Evolutionary conservation across 1,140 invertebrate species (phyloP).

Genomic region (Laupala kohalensis): DNA sequence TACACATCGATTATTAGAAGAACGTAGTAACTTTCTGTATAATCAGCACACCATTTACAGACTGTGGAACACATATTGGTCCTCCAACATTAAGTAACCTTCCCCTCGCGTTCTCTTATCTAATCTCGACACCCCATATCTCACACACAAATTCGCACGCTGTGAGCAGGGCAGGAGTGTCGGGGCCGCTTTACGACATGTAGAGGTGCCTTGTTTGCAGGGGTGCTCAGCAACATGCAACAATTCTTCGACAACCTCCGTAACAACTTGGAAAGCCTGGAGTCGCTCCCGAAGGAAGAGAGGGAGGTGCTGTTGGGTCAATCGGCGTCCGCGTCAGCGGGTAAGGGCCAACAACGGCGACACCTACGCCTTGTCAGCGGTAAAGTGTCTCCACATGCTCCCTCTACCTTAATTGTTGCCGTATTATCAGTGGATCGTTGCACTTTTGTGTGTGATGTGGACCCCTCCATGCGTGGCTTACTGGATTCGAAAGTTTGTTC

Average conservation of each 20-base stretch:
- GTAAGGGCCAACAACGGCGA: background rate
- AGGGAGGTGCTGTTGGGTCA: constrained; percentile 16
- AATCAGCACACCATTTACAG: too few relatives aligned
- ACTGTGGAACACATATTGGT: too few relatives aligned
- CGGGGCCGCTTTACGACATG: background rate
- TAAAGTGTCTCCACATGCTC: background rate
- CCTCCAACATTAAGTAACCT: too few relatives aligned
- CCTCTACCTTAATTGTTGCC: background rate
- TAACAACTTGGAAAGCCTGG: constrained; percentile 20
- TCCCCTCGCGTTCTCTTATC: background rate
- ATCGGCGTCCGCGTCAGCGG: background rate
- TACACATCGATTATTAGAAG: too few relatives aligned
- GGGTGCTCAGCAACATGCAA: constrained; percentile 21
- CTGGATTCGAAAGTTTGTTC: too few relatives aligned
- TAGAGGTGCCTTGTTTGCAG: constrained; percentile 14
- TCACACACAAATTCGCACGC: background rate
- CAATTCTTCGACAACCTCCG: constrained; percentile 20
- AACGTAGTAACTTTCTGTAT: too few relatives aligned
- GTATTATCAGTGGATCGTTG: too few relatives aligned
- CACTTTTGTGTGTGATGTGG: too few relatives aligned
- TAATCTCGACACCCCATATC: too few relatives aligned
- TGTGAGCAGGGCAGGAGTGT: background rate
- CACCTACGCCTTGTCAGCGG: background rate
- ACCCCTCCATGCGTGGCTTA: too few relatives aligned
- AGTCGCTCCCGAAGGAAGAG: constrained; percentile 17